Conservation (phyloP, 2,888 invertebrate species). For the Tillus elongatus region DNA sequence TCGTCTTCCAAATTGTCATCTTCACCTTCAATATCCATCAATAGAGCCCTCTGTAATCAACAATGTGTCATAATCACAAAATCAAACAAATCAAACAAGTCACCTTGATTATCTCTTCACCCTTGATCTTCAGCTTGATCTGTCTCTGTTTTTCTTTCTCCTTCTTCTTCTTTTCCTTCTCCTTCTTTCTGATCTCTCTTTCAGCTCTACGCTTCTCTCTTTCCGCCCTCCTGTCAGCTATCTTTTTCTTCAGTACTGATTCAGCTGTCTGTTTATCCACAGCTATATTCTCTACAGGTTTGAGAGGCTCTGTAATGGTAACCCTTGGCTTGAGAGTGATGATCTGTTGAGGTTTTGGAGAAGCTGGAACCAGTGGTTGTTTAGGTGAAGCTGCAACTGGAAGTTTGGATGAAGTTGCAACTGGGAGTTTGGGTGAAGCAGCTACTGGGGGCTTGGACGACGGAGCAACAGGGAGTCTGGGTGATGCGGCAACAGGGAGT, state of each 20-base stretch:
- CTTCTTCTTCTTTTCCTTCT: slow-evolving; percentile 36
- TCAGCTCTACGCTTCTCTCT: slow-evolving; percentile 35
- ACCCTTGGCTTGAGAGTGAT: no score
- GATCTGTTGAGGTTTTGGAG: slow-evolving; percentile 1
- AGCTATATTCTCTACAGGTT: neutral
- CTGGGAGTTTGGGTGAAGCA: slow-evolving; percentile 12
- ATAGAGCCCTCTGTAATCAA: slow-evolving; percentile 28
- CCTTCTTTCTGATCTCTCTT: slow-evolving; percentile 35
- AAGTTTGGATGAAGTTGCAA: slow-evolving; percentile 5
- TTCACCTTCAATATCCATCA: slow-evolving; percentile 24
- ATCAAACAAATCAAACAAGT: slow-evolving; percentile 11
- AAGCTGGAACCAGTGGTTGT: slow-evolving; percentile 8
- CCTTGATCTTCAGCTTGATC: slow-evolving; percentile 35
- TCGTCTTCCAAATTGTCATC: slow-evolving; percentile 22
- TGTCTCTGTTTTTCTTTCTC: slow-evolving; percentile 37
- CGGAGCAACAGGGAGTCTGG: slow-evolving; percentile 11
- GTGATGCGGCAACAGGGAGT: slow-evolving; percentile 4
- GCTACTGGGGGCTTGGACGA: slow-evolving; percentile 15
- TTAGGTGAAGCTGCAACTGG: slow-evolving; percentile 7
- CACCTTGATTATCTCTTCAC: slow-evolving; percentile 42
- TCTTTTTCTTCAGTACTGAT: slow-evolving; percentile 30
- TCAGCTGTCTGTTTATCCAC: slow-evolving; percentile 29
- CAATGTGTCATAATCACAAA: slow-evolving; percentile 1
- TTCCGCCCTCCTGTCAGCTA: slow-evolving; percentile 35
- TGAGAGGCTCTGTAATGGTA: slow-evolving; percentile 3